Evolutionary conservation across 1,140 invertebrate genomes (phyloP), one percentile per base, ranked within the genome.

Genomic region (Drosophila truncata): DNA sequence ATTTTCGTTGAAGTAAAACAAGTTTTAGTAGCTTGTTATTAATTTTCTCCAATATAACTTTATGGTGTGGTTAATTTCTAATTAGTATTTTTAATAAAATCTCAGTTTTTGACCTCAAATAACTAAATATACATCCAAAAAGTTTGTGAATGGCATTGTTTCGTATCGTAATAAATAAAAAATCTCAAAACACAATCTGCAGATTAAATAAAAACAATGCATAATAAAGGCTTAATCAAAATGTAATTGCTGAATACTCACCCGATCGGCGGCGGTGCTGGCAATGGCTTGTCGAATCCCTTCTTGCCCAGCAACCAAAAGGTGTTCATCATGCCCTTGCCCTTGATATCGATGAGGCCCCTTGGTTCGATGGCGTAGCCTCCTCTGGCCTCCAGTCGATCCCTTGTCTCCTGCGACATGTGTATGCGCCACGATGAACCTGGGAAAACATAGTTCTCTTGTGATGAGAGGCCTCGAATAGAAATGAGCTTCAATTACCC

Each of bases 251-350:
- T 46, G 10, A 31, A 31, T 23, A 93, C 94, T 95, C 93, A 97
- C 97, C 96, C 95, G 39, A 97, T 94, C 4, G 96, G 95, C 6
- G 96, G 96, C 50, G 97, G 97, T 33, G 94, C 94, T 10, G 97
- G 97, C 11, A 98, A 93, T 29, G 95, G 94, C 93, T 98, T 98
- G 77, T 97, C 95, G 91, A 98, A 98, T 25, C 97, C 97, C 49
- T 96, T 96, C 93, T 97, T 97, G 52, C 97, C 97, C 31, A 97
- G 94, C 47, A 99, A 93, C 97, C 97, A 98, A 93, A 97, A 98
- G 2, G 98, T 98, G 66, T 96, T 95, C 95, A 98, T 96, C 90
- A 95, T 95, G 37, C 97, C 98, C 94, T 98, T 98, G 49, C 97
- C 97, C 93, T 98, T 98, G 50, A 98, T 94, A 76, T 97, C 96